Evolutionary conservation across 2,113 vertebrate species (phyloP).

Genomic region (Patagioenas fasciata): DNA sequence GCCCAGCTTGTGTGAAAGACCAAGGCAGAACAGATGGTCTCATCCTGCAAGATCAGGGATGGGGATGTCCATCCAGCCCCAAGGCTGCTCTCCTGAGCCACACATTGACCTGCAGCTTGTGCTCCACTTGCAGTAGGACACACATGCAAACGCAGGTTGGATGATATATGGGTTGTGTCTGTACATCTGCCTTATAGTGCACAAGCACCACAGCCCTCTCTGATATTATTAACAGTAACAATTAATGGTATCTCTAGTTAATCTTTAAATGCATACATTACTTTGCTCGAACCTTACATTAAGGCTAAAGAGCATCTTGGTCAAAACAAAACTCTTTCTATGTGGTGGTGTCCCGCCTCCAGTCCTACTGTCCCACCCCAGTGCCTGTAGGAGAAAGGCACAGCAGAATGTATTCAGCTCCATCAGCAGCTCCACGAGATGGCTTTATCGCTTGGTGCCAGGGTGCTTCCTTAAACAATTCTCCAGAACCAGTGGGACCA

Average conservation of each 20-base stretch:
- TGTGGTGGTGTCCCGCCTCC: constrained; percentile 19
- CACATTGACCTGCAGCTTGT: neutral
- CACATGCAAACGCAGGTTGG: neutral
- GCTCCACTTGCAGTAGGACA: neutral
- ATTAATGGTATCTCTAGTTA: constrained; percentile 1
- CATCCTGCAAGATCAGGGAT: neutral
- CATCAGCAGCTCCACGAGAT: constrained; percentile 16
- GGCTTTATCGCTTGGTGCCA: constrained; percentile 21
- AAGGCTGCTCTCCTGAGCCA: neutral
- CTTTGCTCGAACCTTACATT: constrained; percentile 68
- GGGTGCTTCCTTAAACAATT: neutral
- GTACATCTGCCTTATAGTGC: constrained; percentile 25
- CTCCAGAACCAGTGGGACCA: neutral
- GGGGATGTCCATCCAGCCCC: neutral
- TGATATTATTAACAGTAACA: neutral
- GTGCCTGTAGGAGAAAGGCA: constrained; percentile 46
- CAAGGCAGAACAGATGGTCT: neutral
- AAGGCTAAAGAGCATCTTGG: constrained; percentile 58
- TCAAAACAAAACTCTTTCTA: constrained; percentile 4
- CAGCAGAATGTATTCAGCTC: constrained; percentile 40
- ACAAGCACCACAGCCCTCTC: constrained; percentile 6
- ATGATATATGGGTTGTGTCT: neutral
- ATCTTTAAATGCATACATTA: neutral
- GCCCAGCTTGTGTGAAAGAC: neutral
- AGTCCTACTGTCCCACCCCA: constrained; percentile 13